Evolutionary conservation across 2,888 invertebrate genomes (phyloP), one percentile per base, ranked within the genome.

Genomic region (Dorcus parallelipipedus): DNA sequence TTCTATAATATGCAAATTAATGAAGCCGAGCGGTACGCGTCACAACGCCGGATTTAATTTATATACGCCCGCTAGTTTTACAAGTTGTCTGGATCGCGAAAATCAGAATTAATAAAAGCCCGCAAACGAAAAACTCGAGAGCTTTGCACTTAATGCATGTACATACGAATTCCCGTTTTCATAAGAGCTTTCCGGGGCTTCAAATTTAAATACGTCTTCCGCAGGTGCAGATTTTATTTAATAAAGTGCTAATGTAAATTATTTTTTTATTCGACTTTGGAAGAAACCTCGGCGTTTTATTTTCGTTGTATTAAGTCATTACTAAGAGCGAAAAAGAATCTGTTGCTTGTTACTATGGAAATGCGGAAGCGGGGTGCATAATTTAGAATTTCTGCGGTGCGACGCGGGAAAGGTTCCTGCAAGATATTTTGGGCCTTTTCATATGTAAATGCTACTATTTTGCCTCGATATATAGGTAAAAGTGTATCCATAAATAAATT

Each of bases 401-500:
- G 41, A 8, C 23, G 17, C 45, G 45, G 9, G 23, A 45, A 45
- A 45, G 45, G 45, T 20, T 45, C 23, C 45, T 45, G 45, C 50
- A 55, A 55, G 59, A 59, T 55, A 59, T 59, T 59, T 59, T 59
- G 55, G 54, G 54, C 33, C 51, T 47, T 59, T 59, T 59, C 59
- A 55, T 40, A 59, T 59, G 59, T 49, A 59, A 59, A 59, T 59
- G 49, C 17, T 50, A 48, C 59, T 52, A 59, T 59, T 59, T 56
- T 55, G 52, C 55, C 52, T 50, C 59, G 52, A 48, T 55, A 59
- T 59, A 55, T 59, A 51, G 59, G 59, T 54, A 54, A 55, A 59
- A 59, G 59, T 59, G 59, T 48, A 52, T 48, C 59, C 55, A 59
- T 59, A 59, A 59, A 59, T 59, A 59, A 55, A 59, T 59, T 59